Percentiles rank a stretch among this genome's conserved stretches.
Evolutionary conservation across 2,888 invertebrate species (phyloP).

Genomic region (Dicyrtoma fusca): DNA sequence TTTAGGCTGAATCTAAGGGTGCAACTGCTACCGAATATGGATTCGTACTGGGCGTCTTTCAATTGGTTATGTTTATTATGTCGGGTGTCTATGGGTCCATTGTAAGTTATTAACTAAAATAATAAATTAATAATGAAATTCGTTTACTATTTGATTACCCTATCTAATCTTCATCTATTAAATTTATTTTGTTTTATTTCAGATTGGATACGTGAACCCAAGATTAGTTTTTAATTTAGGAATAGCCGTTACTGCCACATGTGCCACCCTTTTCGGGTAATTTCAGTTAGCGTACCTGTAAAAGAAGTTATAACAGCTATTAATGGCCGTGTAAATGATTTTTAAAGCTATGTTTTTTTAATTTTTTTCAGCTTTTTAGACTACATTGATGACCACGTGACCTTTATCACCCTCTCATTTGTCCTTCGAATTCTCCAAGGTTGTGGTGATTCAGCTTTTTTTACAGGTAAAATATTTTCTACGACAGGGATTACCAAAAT

Average conservation of each 20-base stretch:
- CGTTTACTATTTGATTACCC: not conserved
- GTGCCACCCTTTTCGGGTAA: constrained; percentile 80
- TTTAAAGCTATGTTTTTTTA: no score
- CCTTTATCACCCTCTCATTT: constrained; percentile 78
- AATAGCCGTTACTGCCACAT: constrained; percentile 66
- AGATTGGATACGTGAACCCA: constrained; percentile 75
- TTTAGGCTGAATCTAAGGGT: constrained; percentile 77
- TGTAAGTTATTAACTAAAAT: no score
- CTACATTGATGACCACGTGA: constrained; percentile 59
- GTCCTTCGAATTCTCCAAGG: constrained; percentile 79
- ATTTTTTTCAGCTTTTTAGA: constrained; percentile 45
- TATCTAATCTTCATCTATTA: not conserved
- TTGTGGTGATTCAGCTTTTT: constrained; percentile 80
- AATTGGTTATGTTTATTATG: constrained; percentile 77
- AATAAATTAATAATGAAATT: no score
- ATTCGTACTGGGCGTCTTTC: constrained; percentile 83
- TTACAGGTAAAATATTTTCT: constrained; percentile 58
- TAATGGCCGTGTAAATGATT: no score
- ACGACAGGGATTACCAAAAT: not conserved
- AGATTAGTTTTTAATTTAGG: constrained; percentile 80
- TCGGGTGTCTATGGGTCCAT: constrained; percentile 82
- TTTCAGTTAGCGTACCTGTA: no score
- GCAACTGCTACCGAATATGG: constrained; percentile 81
- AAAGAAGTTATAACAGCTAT: no score
- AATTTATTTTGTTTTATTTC: constrained; percentile 25